Evolutionary conservation across 2,113 vertebrate genomes (phyloP), one percentile per base, ranked within the genome.

Genomic region (Hippocampus guttulatus): DNA sequence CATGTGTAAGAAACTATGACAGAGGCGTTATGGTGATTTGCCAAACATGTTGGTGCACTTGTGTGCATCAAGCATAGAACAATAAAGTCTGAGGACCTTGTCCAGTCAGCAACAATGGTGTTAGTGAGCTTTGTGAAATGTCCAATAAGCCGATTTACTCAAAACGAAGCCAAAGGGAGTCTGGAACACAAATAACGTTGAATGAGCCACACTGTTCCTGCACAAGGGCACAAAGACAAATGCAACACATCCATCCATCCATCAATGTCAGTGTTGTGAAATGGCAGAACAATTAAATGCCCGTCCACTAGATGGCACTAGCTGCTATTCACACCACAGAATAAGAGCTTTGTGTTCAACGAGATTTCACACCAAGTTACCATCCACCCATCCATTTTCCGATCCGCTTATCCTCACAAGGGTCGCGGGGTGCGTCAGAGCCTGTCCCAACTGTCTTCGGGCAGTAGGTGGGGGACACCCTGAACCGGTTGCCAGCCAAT

Each of bases 111-210:
- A 55, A 49, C 52, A 18, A 74, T 74, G 70, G 82, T 27, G 71
- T 84, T 76, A 84, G 77, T 73, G 75, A 78, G 63, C 71, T 45
- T 62, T 70, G 27, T 40, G 72, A 71, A 74, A 49, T 81, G 66
- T 69, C 68, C 61, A 78, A 81, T 88, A 84, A 89, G 80, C 75
- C 75, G 85, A 87, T 85, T 85, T 67, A 71, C 70, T 68, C 68
- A 62, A 79, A 85, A 63, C 54, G 11, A 79, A 43, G 49, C 45
- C 38, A 55, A 20, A 5, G 66, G 14, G n/a, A 30, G 68, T 65
- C 33, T 57, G 75, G 43, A 73, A 77, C 76, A 66, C 1, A 38
- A 38, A 38, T 5, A 23, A 57, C n/a, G 23, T 11, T 57, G n/a
- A 57, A 57, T 25, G 55, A 57, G 55, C n/a, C 23, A 11, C 21